Percentiles rank a stretch among this genome's conserved stretches.
These are phyloP conservation scores for Ovibos moschatus DNA, from an alignment of 2,113 vertebrate genomes.

Conservation along the genomic window DNA sequence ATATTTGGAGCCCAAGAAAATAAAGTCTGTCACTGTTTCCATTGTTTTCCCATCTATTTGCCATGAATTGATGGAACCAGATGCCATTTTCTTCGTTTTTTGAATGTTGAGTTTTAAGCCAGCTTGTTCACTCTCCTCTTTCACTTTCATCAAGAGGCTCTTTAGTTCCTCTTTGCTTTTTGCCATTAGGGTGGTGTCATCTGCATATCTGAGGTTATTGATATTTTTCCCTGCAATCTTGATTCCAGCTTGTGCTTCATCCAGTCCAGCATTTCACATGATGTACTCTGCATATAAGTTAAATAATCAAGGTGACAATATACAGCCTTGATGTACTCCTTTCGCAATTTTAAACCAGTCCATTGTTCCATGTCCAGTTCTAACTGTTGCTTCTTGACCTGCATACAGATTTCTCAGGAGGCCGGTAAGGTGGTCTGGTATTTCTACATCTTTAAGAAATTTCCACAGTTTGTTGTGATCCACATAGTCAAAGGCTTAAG, in stretches of 20 bases:
- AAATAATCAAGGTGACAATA: background rate
- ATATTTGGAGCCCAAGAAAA: background rate
- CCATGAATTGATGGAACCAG: background rate
- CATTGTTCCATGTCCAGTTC: background rate
- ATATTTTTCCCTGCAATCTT: background rate
- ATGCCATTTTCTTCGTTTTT: background rate
- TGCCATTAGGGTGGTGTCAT: background rate
- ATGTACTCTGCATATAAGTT: background rate
- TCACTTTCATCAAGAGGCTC: background rate
- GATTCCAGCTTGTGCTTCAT: background rate
- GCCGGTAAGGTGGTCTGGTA: background rate
- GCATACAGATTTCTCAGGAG: background rate
- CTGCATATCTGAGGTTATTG: background rate
- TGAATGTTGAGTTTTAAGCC: background rate
- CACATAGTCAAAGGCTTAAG: background rate
- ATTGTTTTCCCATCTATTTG: background rate
- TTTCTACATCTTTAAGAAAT: background rate
- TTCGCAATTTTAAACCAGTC: accelerated
- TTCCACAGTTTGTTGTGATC: background rate
- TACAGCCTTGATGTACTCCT: background rate
- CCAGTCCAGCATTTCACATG: background rate
- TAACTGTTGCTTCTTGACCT: background rate
- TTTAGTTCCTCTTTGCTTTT: background rate
- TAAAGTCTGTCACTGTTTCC: background rate
- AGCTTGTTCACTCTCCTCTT: background rate